Evolutionary conservation across 2,113 vertebrate genomes (phyloP).

Genomic region (Lycaon pictus): DNA sequence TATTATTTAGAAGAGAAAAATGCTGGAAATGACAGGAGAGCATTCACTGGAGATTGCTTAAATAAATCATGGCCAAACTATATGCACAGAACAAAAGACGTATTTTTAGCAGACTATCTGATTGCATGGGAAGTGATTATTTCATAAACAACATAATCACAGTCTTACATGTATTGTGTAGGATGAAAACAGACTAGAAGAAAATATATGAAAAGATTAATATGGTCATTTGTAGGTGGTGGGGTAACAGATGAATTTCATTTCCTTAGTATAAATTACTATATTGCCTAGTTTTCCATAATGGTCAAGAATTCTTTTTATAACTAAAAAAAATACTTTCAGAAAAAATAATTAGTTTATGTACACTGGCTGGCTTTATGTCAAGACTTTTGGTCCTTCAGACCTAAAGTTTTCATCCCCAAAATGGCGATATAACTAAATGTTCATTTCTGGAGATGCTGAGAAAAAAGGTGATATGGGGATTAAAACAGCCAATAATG

Average conservation of each 20-base stretch:
- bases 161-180: neutral
- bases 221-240: neutral
- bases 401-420: neutral
- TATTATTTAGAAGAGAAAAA: neutral
- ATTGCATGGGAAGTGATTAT: neutral
- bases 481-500: neutral
- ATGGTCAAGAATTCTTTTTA: neutral
- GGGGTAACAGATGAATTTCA: neutral
- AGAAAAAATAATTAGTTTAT: neutral
- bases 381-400: neutral
- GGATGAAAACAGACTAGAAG: neutral
- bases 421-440: neutral
- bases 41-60: neutral
- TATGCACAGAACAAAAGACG: neutral
- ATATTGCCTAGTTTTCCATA: neutral
- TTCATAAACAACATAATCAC: neutral
- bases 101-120: neutral
- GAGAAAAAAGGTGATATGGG: neutral
- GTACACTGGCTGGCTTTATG: neutral
- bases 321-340: neutral
- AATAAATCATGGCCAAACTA: neutral
- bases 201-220: conserved; percentile 16
- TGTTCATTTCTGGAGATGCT: neutral
- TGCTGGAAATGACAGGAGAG: neutral
- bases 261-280: neutral